Percentiles rank a stretch among this genome's conserved stretches.
phyloP scores from a whole-genome alignment of 2,113 vertebrate genomes.

The Cinclus mexicanus region DNA sequence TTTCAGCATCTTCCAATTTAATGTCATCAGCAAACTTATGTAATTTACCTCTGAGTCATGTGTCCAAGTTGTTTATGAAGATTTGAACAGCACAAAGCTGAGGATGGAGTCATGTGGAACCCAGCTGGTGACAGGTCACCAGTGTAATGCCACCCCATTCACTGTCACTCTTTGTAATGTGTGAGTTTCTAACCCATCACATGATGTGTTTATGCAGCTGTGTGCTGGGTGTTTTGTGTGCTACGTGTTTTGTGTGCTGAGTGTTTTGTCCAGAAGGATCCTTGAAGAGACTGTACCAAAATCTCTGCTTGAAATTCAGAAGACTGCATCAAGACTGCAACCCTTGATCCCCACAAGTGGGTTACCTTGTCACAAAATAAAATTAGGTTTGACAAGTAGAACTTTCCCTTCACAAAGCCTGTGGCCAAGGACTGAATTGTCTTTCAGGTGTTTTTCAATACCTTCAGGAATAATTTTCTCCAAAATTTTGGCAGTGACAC shows the following conservation, averaged over 20 bases:
- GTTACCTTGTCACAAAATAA: rapidly evolving
- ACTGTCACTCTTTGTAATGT: neutral
- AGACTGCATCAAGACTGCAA: too few species aligned
- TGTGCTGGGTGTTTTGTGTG: too few species aligned
- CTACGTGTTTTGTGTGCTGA: too few species aligned
- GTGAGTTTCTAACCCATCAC: neutral
- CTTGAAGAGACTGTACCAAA: neutral
- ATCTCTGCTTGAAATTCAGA: neutral
- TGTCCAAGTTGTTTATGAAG: neutral
- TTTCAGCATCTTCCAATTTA: neutral
- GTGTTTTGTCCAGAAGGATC: neutral
- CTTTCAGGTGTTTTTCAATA: neutral
- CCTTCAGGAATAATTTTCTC: neutral
- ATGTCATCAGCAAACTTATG: neutral
- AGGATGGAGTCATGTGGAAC: neutral
- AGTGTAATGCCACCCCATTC: neutral
- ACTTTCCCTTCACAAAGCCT: neutral
- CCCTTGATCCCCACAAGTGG: neutral
- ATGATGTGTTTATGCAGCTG: neutral
- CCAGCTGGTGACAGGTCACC: neutral
- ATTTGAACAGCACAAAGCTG: neutral
- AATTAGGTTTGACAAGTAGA: neutral
- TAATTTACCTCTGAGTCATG: neutral
- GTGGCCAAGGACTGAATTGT: neutral
- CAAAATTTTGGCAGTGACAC: neutral